These are phyloP conservation scores for Perca schrenkii DNA, from an alignment of 2,113 vertebrate species.

Conservation along the genomic window DNA sequence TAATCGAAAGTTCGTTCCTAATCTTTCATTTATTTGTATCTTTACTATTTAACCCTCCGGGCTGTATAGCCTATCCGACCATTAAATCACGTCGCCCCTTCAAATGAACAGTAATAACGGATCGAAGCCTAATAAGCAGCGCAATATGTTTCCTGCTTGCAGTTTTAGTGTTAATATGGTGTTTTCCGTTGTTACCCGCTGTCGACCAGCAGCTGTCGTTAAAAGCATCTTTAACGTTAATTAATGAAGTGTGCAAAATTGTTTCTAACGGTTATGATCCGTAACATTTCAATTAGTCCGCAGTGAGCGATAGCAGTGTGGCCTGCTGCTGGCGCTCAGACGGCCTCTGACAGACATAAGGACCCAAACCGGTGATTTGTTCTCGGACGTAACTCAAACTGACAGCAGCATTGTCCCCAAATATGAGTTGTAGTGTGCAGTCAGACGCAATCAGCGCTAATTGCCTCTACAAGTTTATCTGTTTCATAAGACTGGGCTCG, in stretches of 20 bases:
- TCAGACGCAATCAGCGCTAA: slow-evolving; percentile 63
- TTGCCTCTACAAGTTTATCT: slow-evolving; percentile 59
- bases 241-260: slow-evolving; percentile 90
- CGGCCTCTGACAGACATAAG: slow-evolving; percentile 58
- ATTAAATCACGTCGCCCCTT: not conserved
- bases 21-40: not conserved
- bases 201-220: slow-evolving; percentile 89
- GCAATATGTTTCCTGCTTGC: slow-evolving; percentile 60
- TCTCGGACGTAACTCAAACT: slow-evolving; percentile 51
- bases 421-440: slow-evolving; percentile 40
- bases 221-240: slow-evolving; percentile 88
- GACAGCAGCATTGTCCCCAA: slow-evolving; percentile 66
- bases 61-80: not conserved
- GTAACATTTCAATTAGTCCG: slow-evolving; percentile 86
- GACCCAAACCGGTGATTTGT: slow-evolving; percentile 40
- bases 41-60: not conserved
- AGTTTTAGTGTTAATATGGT: slow-evolving; percentile 59
- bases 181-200: slow-evolving; percentile 82
- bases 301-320: slow-evolving; percentile 52
- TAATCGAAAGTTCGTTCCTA: not conserved
- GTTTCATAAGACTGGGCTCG: slow-evolving; percentile 2
- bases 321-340: slow-evolving; percentile 46
- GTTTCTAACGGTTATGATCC: slow-evolving; percentile 89
- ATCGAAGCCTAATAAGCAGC: slow-evolving; percentile 37
- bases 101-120: slow-evolving; percentile 39